These are phyloP conservation scores for Ammodytes dubius DNA, from an alignment of 2,113 vertebrate genomes.

Conservation along the genomic window DNA sequence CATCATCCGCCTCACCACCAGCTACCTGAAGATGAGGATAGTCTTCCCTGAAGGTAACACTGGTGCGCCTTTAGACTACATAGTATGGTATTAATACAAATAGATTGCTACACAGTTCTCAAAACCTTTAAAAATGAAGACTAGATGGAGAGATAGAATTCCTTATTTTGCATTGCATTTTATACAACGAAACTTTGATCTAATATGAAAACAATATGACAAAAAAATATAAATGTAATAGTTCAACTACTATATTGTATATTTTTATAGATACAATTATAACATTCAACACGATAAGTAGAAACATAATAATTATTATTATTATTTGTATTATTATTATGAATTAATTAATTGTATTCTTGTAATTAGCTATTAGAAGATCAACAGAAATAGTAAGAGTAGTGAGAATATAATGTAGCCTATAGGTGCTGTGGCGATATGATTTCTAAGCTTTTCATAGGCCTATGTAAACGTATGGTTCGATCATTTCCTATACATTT, in stretches of 20 bases:
- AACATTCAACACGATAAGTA: too few species aligned
- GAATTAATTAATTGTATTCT: background rate
- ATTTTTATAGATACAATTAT: background rate
- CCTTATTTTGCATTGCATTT: too few species aligned
- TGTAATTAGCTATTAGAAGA: background rate
- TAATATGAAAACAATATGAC: background rate
- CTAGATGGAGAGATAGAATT: too few species aligned
- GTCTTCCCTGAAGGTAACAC: slow-evolving; percentile 96
- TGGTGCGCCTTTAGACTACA: background rate
- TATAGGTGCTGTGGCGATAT: background rate
- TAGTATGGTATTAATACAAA: background rate
- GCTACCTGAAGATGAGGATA: slow-evolving; percentile 98
- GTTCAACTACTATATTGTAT: background rate
- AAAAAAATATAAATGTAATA: background rate
- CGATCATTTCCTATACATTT: too few species aligned
- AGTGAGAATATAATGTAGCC: background rate
- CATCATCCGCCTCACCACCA: slow-evolving; percentile 97
- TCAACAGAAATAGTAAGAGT: background rate
- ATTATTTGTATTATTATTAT: background rate
- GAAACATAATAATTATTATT: background rate
- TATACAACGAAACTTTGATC: background rate
- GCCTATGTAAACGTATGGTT: too few species aligned
- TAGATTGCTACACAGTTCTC: too few species aligned
- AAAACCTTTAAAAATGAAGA: too few species aligned
- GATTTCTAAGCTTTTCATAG: background rate